Base-by-base conservation (phyloP, 1,140 invertebrate genomes). In the Physella acuta region DNA sequence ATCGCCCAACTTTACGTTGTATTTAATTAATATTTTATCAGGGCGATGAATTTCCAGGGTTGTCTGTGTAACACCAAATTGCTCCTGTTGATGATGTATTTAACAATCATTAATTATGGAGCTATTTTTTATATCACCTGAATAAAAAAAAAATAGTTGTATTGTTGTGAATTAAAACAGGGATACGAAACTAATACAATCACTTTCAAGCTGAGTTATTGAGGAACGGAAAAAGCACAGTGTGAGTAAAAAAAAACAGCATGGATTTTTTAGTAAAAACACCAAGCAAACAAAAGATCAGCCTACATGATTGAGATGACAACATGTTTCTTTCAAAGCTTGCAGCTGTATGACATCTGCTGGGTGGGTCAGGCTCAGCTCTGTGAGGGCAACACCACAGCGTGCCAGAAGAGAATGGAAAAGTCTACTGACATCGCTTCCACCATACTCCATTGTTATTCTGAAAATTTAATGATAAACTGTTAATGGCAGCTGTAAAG, bases 301-400 rank as follows among this genome's bases (percentile, higher is more conserved):
- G 62, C 73, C 71, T 81, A 89, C 89, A 77, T 95, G 86, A 83
- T 96, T 93, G 3, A 97, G 88, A 84, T 97, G 94, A 78, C 94
- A 97, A 78, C 93, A 92, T 26, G 91, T 91, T 85, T 94, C 92
- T 85, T 97, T 97, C 0, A 97, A 82, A 78, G 93, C 91, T 71
- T 92, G 89, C 72, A 97, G 85, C 5, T 97, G 84, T 64, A 86
- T 68, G 34, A 81, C 76, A 77, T 88, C 87, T 5, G 81, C 70
- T 55, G 79, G 73, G 76, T 90, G 90, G 70, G 90, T 69, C 1
- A 82, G 89, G 76, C 90, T 89, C 79, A 93, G 92, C 59, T 89
- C 88, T 79, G 91, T 91, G 73, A 94, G 94, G 17, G 94, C 94
- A 82, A 97, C 95, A 1, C 92, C 91, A 79, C 91, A 92, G 79